A percentile compares a stretch with the other conserved stretches of the same genome.
Evolutionary conservation across 1,140 invertebrate genomes (phyloP).

Genomic region (Dinoponera quadriceps): DNA sequence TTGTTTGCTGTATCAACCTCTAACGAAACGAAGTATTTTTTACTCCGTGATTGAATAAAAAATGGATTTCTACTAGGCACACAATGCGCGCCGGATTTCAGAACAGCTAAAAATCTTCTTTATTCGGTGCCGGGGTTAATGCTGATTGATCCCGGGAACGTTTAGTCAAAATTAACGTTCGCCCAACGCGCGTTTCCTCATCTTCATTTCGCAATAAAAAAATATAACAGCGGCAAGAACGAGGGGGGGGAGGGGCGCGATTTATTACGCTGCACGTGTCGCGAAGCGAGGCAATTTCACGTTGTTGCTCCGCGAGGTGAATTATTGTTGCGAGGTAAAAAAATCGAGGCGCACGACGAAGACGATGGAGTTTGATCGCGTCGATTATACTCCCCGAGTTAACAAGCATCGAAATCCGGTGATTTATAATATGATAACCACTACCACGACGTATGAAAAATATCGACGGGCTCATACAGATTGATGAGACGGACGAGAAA

Average conservation of each 20-base stretch:
- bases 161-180: slow-evolving; percentile 25
- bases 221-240: background rate
- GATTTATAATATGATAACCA: slow-evolving; percentile 55
- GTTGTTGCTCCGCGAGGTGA: slow-evolving; percentile 6
- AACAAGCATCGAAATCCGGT: slow-evolving; percentile 27
- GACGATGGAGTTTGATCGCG: background rate
- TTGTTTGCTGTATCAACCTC: background rate
- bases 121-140: background rate
- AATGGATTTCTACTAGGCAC: background rate
- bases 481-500: slow-evolving; percentile 51
- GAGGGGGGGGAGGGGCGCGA: too few species aligned
- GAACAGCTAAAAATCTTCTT: background rate
- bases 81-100: background rate
- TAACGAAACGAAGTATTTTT: background rate
- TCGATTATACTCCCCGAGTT: slow-evolving; percentile 22
- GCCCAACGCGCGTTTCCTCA: background rate
- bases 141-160: background rate
- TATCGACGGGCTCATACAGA: slow-evolving; percentile 33
- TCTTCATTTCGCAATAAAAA: slow-evolving; percentile 11
- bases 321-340: slow-evolving; percentile 15
- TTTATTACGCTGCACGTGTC: background rate
- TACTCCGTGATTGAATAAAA: background rate
- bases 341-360: slow-evolving; percentile 5
- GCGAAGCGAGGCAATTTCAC: background rate
- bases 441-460: slow-evolving; percentile 15